Evolutionary conservation across 2,797 vertebrate species (phyloP).

Genomic region (Muscicapa comitata): DNA sequence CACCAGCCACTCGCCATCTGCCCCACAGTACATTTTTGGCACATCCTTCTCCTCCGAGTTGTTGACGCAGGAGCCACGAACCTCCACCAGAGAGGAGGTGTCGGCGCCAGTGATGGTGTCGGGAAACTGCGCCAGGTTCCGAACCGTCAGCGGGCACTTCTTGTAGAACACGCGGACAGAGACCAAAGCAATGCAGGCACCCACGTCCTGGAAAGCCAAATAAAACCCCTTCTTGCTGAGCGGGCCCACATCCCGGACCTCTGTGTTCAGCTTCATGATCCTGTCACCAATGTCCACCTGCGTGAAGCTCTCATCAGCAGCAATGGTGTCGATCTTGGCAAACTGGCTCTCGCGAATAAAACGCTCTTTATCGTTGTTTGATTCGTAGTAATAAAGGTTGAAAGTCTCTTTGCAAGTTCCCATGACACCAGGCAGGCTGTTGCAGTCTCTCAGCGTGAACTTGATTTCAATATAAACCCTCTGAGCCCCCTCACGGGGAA

Average conservation of each 20-base stretch:
- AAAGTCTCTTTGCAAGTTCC: constrained; percentile 99
- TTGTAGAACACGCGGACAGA: constrained; percentile 96
- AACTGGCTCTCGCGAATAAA: constrained; percentile 93
- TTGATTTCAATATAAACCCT: constrained; percentile 97
- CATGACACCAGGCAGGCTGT: constrained; percentile 95
- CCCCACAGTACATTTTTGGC: constrained; percentile 98
- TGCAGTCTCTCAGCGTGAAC: constrained; percentile 96
- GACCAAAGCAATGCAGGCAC: constrained; percentile 94
- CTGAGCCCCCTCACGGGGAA: constrained; percentile 90
- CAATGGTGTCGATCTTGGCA: constrained; percentile 93
- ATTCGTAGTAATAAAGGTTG: constrained; percentile 96
- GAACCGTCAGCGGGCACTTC: constrained; percentile 90
- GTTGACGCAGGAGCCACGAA: constrained; percentile 95
- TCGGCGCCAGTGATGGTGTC: constrained; percentile 94
- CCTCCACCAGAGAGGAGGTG: constrained; percentile 94
- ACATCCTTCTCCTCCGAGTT: constrained; percentile 96
- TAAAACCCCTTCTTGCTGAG: constrained; percentile 93
- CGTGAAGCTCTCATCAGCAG: constrained; percentile 97
- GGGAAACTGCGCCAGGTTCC: constrained; percentile 94
- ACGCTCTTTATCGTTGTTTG: constrained; percentile 91
- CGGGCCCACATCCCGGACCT: constrained; percentile 91
- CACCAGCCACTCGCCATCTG: constrained; percentile 97
- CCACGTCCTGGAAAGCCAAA: constrained; percentile 95
- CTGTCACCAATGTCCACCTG: constrained; percentile 97
- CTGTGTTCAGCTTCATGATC: constrained; percentile 97